These are phyloP conservation scores for Tipula confusa DNA, from an alignment of 2,888 invertebrate species.

Conservation along the genomic window DNA sequence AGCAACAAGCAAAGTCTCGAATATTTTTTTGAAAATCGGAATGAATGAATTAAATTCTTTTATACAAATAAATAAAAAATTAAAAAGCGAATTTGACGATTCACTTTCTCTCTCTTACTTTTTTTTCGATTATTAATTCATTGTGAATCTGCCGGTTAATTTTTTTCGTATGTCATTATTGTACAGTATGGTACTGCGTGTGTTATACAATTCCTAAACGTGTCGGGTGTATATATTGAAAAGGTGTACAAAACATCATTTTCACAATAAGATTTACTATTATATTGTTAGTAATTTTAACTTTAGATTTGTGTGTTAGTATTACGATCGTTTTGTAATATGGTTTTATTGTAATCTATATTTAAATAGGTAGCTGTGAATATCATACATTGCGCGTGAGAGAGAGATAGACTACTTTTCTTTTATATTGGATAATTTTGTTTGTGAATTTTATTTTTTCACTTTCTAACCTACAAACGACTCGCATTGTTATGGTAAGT, in stretches of 20 bases:
- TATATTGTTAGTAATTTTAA: neutral
- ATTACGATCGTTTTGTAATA: neutral
- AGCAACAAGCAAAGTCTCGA: neutral
- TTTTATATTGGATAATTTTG: neutral
- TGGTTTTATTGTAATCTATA: neutral
- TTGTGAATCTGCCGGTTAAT: neutral
- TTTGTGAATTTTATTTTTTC: neutral
- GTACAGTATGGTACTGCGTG: too few species aligned
- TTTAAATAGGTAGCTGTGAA: neutral
- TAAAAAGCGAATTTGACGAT: neutral
- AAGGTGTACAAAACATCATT: neutral
- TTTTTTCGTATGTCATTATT: neutral
- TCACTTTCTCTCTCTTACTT: neutral
- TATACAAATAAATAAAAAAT: neutral
- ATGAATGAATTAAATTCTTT: conserved; percentile 20
- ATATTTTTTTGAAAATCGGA: neutral
- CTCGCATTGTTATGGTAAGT: neutral
- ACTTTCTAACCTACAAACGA: neutral
- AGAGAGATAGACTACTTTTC: neutral
- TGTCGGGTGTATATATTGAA: neutral
- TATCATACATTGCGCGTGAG: too few species aligned
- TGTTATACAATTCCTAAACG: neutral
- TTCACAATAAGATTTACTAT: neutral
- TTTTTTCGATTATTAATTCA: neutral
- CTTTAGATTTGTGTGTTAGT: neutral